Base-by-base conservation (phyloP, 2,113 vertebrate genomes). In the Choloepus hoffmanni region DNA sequence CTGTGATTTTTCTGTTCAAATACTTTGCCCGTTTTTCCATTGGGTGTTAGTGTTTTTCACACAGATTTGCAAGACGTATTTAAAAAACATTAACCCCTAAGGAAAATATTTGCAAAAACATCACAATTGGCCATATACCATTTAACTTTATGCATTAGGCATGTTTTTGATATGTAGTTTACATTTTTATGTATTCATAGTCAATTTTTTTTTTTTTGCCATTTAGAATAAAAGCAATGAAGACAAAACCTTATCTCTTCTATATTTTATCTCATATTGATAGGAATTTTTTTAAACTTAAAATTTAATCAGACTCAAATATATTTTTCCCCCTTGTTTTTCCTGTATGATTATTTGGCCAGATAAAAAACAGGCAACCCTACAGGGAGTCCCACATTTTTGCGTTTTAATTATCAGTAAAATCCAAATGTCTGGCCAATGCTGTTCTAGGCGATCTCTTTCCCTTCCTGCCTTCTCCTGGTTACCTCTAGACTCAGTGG, bases 11-110 rank as follows among this genome's bases (percentile, higher is more conserved):
- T 82, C 62, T 23, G 58, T 67, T 87, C 58, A 79, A 65, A 65
- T 68, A 81, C 14, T 79, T 62, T 85, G 60, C 62, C 62, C 58
- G 58, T 70, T 81, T 78, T 84, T 86, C 81, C 33, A 94, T 3
- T 50, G 78, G 67, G 21, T 86, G 3, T 62, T 87, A 48, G 55
- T 73, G 55, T 24, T 92, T 90, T 95, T 76, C 26, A 81, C 60
- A 84, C 43, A 78, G 48, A 77, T 78, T 60, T 92, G 30, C 12
- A 93, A 97, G 87, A 45, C 73, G 79, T 48, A 79, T 89, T 89
- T 76, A 67, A 53, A 92, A 96, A 94, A 48, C 40, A 81, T 76
- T 68, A 50, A 48, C 10, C 68, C 26, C 24, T 60, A 55, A 73
- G 53, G 67, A 74, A 94, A 85, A 85, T 55, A 83, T 65, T 86